These are phyloP conservation scores for Troglohyphantes excavatus DNA, from an alignment of 2,888 invertebrate species.

Conservation along the genomic window DNA sequence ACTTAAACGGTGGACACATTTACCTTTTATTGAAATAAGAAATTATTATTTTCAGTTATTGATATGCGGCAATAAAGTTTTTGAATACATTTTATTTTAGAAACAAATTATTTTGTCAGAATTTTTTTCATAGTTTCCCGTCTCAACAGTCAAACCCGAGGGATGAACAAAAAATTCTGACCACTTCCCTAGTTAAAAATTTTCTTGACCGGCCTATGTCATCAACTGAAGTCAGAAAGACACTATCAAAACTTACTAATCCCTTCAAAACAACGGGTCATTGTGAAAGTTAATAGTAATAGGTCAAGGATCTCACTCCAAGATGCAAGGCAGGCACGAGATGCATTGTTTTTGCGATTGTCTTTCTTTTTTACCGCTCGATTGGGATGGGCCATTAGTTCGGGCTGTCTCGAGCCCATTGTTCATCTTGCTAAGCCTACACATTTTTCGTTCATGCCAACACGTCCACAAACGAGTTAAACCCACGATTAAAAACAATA, in stretches of 20 bases:
- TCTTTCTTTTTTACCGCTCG: background rate
- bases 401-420: background rate
- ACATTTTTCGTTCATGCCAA: background rate
- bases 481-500: background rate
- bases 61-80: too few relatives aligned
- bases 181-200: too few relatives aligned
- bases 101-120: too few relatives aligned
- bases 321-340: background rate
- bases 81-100: too few relatives aligned
- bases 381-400: conserved; percentile 4
- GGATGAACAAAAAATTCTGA: too few relatives aligned
- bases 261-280: background rate
- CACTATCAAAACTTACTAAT: background rate
- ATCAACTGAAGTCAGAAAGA: background rate
- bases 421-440: background rate
- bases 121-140: too few relatives aligned
- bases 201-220: too few relatives aligned
- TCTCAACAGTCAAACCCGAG: too few relatives aligned
- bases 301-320: background rate
- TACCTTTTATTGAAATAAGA: too few relatives aligned
- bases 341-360: background rate
- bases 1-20: too few relatives aligned
- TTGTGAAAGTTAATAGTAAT: background rate
- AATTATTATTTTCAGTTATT: too few relatives aligned
- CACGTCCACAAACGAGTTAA: background rate